A percentile compares a stretch with the other conserved stretches of the same genome.
phyloP scores from a whole-genome alignment of 2,888 invertebrate species.

The Capitulum mitella region DNA sequence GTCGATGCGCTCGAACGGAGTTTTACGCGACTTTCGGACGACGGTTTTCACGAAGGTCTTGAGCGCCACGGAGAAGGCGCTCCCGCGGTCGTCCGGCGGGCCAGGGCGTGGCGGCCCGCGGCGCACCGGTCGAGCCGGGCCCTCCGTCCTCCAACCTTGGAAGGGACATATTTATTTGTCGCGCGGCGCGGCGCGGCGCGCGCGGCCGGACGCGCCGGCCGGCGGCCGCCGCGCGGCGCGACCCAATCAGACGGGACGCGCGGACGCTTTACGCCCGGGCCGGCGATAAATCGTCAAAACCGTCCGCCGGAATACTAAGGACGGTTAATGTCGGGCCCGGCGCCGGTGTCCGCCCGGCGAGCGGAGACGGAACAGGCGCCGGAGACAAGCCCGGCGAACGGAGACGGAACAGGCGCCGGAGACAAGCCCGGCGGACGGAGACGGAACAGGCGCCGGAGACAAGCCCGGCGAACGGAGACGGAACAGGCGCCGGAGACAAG shows the following conservation, averaged over 20 bases:
- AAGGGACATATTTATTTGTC: not conserved
- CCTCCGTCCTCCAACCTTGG: not conserved
- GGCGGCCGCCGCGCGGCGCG: no score
- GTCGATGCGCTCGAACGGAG: no score
- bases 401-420: not conserved
- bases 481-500: not conserved
- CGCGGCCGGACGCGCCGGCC: not conserved
- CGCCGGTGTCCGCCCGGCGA: not conserved
- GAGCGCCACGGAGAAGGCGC: no score
- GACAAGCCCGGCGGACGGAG: not conserved
- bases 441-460: not conserved
- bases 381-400: no score
- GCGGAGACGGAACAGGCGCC: no score
- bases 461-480: not conserved
- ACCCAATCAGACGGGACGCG: not conserved
- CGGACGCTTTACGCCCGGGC: not conserved
- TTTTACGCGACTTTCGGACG: no score
- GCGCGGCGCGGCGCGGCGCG: not conserved
- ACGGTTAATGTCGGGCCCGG: not conserved
- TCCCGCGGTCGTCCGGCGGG: no score
- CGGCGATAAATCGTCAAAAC: slow-evolving; percentile 22
- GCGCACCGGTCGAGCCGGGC: no score
- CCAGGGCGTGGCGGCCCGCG: no score
- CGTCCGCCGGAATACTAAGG: slow-evolving; percentile 2
- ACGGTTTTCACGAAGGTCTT: no score